Evolutionary conservation across 2,113 vertebrate genomes (phyloP).

Genomic region (Anarhynchus alexandrinus): DNA sequence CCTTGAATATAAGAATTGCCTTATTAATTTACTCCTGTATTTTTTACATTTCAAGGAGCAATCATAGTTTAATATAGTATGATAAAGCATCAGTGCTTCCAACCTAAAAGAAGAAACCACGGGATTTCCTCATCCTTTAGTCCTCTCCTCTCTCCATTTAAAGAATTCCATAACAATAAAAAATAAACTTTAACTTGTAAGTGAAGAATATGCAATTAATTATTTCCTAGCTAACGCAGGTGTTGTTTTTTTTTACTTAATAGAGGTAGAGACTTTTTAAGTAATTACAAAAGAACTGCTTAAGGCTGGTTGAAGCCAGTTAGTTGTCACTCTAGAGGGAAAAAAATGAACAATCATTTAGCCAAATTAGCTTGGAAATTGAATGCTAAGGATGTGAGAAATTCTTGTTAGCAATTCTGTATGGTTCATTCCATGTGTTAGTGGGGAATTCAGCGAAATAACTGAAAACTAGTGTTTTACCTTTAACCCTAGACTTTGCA

Average conservation of each 20-base stretch:
- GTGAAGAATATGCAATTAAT: not conserved
- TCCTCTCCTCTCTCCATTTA: not conserved
- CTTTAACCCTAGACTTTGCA: not conserved
- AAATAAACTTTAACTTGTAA: not conserved
- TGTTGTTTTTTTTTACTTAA: not conserved
- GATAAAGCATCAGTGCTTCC: not conserved
- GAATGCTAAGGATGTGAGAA: not conserved
- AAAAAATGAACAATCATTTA: not conserved
- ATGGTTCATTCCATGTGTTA: not conserved
- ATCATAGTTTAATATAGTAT: not conserved
- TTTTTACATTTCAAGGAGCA: not conserved
- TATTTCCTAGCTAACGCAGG: conserved; percentile 6
- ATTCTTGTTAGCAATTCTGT: not conserved
- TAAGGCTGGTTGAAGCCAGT: not conserved
- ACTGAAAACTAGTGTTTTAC: not conserved
- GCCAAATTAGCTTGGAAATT: not conserved
- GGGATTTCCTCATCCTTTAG: not conserved
- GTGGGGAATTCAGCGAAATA: not conserved
- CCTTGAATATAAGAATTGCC: not conserved
- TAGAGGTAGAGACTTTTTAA: not conserved
- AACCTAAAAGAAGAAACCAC: not conserved
- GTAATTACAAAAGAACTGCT: not conserved
- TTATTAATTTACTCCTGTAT: not conserved
- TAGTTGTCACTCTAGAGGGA: not conserved
- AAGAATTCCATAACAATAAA: not conserved